Evolutionary conservation across 2,797 vertebrate genomes (phyloP).

Genomic region (Sebastes iracundus): DNA sequence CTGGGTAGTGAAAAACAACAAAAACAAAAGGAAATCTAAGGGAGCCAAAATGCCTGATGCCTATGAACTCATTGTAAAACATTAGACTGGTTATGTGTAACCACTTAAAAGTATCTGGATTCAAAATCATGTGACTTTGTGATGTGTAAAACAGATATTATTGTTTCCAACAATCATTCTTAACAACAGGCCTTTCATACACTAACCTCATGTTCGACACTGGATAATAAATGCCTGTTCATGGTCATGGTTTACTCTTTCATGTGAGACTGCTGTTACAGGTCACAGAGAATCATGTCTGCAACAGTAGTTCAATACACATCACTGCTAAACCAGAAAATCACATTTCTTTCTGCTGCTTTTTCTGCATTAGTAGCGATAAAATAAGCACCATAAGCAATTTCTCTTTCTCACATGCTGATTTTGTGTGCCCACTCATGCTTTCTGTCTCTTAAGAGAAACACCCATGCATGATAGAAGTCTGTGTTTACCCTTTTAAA

Average conservation of each 20-base stretch:
- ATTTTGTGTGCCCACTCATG: neutral
- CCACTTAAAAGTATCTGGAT: neutral
- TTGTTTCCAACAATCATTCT: neutral
- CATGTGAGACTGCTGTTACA: slow-evolving; percentile 6
- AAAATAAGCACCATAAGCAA: slow-evolving; percentile 10
- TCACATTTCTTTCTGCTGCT: slow-evolving; percentile 1
- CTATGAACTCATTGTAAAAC: neutral
- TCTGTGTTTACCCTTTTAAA: neutral
- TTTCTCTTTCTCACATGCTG: neutral
- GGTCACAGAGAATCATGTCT: slow-evolving; percentile 31
- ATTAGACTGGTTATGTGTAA: neutral
- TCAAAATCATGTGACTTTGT: neutral
- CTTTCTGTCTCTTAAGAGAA: neutral
- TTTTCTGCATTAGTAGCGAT: slow-evolving; percentile 11
- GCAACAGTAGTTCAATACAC: slow-evolving; percentile 10
- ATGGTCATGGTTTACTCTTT: slow-evolving; percentile 14
- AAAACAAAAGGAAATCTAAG: neutral
- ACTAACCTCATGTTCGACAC: neutral
- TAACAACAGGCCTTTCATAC: neutral
- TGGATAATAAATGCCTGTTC: neutral
- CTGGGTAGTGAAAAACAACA: neutral
- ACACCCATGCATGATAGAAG: neutral
- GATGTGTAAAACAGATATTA: neutral
- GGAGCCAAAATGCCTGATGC: neutral
- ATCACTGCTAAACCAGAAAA: slow-evolving; percentile 20